Evolutionary conservation across 1,140 invertebrate genomes (phyloP), one percentile per base, ranked within the genome.

Genomic region (Leucophenga varia): DNA sequence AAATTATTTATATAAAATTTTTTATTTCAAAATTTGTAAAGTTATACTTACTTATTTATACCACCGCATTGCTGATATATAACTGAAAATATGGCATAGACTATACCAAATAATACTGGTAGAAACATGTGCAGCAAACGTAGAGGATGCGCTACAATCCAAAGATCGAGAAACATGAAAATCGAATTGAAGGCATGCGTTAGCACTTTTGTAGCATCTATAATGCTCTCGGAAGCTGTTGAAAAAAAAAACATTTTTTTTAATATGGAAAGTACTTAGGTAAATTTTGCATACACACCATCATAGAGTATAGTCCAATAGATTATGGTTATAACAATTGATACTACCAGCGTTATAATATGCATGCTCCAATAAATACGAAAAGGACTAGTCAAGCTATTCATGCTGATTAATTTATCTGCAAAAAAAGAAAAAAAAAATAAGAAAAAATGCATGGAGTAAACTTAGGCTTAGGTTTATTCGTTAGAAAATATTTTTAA

Each of bases 41-140:
- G 8, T 20, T 14, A n/a, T 32, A 68, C 74, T 55, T 73, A 82
- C 79, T 77, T 82, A 54, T 86, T 82, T 1, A 80, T 77, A 34
- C 89, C 90, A 9, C 89, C 90, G 21, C 80, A 80, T 2, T 73
- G 40, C 63, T 84, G 90, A 68, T 91, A 92, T 16, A 88, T 77
- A 3, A 85, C 57, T 1, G 81, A 85, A 64, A 93, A 92, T n/a
- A 85, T 49, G 1, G 84, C 61, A 68, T 90, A 93, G 3, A 76
- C 57, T 1, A 81, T 47, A 3, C 82, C 81, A 53, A 87, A 81
- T 13, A 80, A 55, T 1, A 87, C 63, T 12, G 84, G 81, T 70
- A 87, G 82, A 78, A 88, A 85, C 56, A 87, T 81, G 60, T 89
- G 84, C 1, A 82, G 70, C n/a, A 91, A 48, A 25, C 82, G 76